Conservation (phyloP, 2,888 invertebrate species). For the Drosophila borealis region DNA sequence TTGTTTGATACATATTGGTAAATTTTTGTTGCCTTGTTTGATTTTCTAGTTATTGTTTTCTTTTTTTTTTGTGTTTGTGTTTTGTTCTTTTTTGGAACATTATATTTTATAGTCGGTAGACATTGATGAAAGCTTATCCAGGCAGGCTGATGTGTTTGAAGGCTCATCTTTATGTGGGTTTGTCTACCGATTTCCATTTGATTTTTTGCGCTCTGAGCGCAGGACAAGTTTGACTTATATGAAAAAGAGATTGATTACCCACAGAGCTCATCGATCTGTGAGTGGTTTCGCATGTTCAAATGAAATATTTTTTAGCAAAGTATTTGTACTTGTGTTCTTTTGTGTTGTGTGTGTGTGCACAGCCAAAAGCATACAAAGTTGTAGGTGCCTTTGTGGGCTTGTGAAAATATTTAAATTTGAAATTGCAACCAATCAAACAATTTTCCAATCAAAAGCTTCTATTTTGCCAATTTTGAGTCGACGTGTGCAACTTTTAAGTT, state of each 20-base stretch:
- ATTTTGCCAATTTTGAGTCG: conserved; percentile 72
- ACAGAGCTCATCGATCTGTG: conserved; percentile 52
- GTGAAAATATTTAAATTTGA: conserved; percentile 79
- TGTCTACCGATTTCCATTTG: conserved; percentile 34
- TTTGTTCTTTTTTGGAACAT: conserved; percentile 40
- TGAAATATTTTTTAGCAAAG: conserved; percentile 48
- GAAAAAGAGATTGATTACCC: conserved; percentile 77
- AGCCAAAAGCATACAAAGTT: conserved; percentile 20
- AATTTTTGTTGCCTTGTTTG: conserved; percentile 40
- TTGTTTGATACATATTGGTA: conserved; percentile 26
- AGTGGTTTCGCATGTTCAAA: conserved; percentile 78
- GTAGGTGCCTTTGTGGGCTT: conserved; percentile 58
- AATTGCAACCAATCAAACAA: conserved; percentile 81
- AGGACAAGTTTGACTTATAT: conserved; percentile 75
- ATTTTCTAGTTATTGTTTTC: conserved; percentile 40
- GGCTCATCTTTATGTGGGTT: conserved; percentile 48
- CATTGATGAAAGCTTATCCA: conserved; percentile 49
- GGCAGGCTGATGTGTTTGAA: conserved; percentile 16
- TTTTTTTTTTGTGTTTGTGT: conserved; percentile 33
- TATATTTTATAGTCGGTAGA: conserved; percentile 57
- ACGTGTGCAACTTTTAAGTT: conserved; percentile 77
- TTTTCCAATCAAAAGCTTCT: conserved; percentile 79
- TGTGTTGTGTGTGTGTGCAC: conserved; percentile 18
- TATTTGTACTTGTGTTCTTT: conserved; percentile 6
- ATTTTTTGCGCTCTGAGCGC: conserved; percentile 43